Base-by-base conservation (phyloP, 2,888 invertebrate genomes). In the Meliscaeva auricollis region DNA sequence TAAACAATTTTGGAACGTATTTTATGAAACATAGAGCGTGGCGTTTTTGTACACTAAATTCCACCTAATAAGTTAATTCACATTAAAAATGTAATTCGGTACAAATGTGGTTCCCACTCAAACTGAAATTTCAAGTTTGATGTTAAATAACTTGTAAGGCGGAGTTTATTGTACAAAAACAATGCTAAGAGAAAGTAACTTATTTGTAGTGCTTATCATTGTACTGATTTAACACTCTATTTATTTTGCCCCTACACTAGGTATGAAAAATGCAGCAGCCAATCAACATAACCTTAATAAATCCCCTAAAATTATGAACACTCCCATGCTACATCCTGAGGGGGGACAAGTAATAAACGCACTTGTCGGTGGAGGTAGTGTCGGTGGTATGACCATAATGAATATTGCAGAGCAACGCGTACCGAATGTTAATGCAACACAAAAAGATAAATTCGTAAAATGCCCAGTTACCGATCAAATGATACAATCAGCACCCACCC, bases 211-310 rank as follows among this genome's bases (percentile, higher is more conserved):
- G n/a, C n/a, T n/a, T n/a, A n/a, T n/a, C n/a, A n/a, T n/a, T n/a
- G n/a, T n/a, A n/a, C n/a, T n/a, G n/a, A n/a, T n/a, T n/a, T n/a
- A n/a, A n/a, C n/a, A n/a, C n/a, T n/a, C n/a, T n/a, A n/a, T n/a
- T n/a, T n/a, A n/a, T n/a, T n/a, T n/a, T n/a, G n/a, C 20, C 15
- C 9, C 8, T 60, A 9, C 64, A 81, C 22, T 35, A 89, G 89
- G 89, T 17, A 88, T 89, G 88, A 89, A 88, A 87, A 88, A 89
- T 88, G 88, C 88, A 8, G 88, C 88, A 1, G 87, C 87, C 1
- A 85, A 85, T 20, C 81, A 73, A 4, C 85, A 77, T 20, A 81
- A 85, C 20, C 56, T 77, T 7, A 81, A 73, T 3, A 81, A 85
- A 58, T 78, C 83, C 9, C 69, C 83, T 1, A 85, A 81, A 46